Evolutionary conservation across 2,113 vertebrate genomes (phyloP), one percentile per base, ranked within the genome.

Genomic region (Mormoops blainvillei): DNA sequence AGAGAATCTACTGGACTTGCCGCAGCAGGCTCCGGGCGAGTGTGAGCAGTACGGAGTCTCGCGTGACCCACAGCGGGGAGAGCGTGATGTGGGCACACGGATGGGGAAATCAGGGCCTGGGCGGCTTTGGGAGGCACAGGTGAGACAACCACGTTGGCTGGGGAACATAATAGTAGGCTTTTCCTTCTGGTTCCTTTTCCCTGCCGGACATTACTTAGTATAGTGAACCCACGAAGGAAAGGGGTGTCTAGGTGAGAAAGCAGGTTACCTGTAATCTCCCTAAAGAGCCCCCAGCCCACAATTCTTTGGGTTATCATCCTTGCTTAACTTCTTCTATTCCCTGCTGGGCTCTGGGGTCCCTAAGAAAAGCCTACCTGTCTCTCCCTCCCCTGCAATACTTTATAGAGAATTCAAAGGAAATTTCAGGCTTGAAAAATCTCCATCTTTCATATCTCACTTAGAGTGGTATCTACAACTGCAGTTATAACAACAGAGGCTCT

Each of bases 1-100:
- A 52, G 2, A 54, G 13, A 28, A n/a, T 16, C 83, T 26, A 22
- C n/a, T 2, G 22, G 45, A 19, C 24, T 4, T 38, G 41, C 1
- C 18, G 28, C 41, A 10, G 36, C 8, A 36, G 50, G 68, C 43
- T 45, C 19, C 24, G 7, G 70, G 26, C 18, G 2, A 26, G 0
- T 1, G 31, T 87, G 45, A 19, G 4, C 1, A 0, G 18, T 24
- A 12, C 58, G 22, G 71, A 13, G 48, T 26, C n/a, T 36, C 73
- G 54, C 1, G 0, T 4, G 20, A 5, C 71, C 48, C 50, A 11
- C 11, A 0, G 3, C 0, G 5, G 26, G 28, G 26, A 48, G n/a
- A 19, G 87, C 24, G 19, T 5, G n/a, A 45, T 20, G 5, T 26
- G 11, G 19, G 45, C 54, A 38, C 52, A 20, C 19, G 82, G 68